phyloP scores from a whole-genome alignment of 2,797 vertebrate genomes.

The Phyllotis vaccarum region DNA sequence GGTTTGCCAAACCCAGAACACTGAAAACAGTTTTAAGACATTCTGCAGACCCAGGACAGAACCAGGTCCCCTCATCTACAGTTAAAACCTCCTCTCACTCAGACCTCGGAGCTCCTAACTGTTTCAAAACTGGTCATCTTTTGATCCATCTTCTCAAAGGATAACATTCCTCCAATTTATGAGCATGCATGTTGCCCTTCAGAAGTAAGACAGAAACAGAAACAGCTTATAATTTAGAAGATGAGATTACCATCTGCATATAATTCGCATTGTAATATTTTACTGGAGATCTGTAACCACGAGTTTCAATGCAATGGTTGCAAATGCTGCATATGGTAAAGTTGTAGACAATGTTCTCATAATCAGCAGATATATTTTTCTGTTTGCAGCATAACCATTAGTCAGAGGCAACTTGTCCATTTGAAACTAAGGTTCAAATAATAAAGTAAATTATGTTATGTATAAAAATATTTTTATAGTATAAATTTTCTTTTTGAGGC shows the following conservation, averaged over 20 bases:
- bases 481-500: background rate
- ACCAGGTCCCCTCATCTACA: constrained; percentile 24
- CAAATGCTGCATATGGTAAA: constrained; percentile 2
- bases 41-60: constrained; percentile 72
- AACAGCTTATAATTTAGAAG: constrained; percentile 62
- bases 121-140: constrained; percentile 34
- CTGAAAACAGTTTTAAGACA: constrained; percentile 81
- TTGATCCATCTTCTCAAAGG: constrained; percentile 50
- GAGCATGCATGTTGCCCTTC: background rate
- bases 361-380: constrained; percentile 17
- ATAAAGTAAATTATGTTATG: constrained; percentile 24
- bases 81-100: constrained; percentile 56
- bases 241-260: constrained; percentile 16
- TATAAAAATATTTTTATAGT: constrained; percentile 35
- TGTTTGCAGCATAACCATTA: constrained; percentile 8
- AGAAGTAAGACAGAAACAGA: constrained; percentile 8
- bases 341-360: constrained; percentile 36
- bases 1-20: constrained; percentile 80
- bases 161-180: background rate
- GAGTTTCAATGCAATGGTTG: constrained; percentile 32
- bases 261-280: constrained; percentile 64
- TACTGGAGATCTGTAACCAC: constrained; percentile 16
- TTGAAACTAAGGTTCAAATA: constrained; percentile 57
- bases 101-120: constrained; percentile 26
- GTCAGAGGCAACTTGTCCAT: background rate